Evolutionary conservation across 2,113 vertebrate genomes (phyloP), one percentile per base, ranked within the genome.

Genomic region (Anguilla rostrata): DNA sequence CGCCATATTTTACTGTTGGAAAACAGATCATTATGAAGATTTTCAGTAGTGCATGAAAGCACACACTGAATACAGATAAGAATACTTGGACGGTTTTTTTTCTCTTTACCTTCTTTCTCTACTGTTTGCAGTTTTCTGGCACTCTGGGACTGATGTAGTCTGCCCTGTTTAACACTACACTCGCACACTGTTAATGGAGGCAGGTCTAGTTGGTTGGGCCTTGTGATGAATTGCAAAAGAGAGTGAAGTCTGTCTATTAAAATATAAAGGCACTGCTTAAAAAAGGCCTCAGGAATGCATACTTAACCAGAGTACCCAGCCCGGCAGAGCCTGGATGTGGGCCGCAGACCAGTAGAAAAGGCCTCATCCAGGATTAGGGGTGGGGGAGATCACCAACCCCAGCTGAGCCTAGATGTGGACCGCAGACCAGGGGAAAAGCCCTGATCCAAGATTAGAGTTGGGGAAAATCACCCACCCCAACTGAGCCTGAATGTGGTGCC

Each of bases 1-100:
- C 40, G 56, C 56, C 41, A 80, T 85, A 85, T 85, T 85, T 80
- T 80, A 78, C 71, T 85, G 79, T 39, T 39, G 34, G 20, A 85
- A 29, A 34, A 41, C 84, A 43, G 49, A 85, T 79, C 26, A 75
- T 29, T 66, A 39, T 66, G 40, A 84, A 57, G 53, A 66, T 39
- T 26, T 83, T 46, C 49, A 26, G 41, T 49, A 29, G 8, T 15
- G 34, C 3, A 82, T 43, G 40, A 41, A 43, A 46, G 26, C 3
- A 15, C 18, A 34, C 26, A 34, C 63, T 71, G 16, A n/a, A n/a
- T 75, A 12, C 9, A 34, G 71, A 75, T 12, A 75, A 34, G 71
- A 22, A 75, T 34, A n/a, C 16, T 20, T 71, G 3, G 26, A 6
- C 2, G 34, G 71, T 75, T 66, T 66, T 26, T 2, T 66, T 3